Conservation (phyloP, 2,888 invertebrate genomes). For the Nebria salina region DNA sequence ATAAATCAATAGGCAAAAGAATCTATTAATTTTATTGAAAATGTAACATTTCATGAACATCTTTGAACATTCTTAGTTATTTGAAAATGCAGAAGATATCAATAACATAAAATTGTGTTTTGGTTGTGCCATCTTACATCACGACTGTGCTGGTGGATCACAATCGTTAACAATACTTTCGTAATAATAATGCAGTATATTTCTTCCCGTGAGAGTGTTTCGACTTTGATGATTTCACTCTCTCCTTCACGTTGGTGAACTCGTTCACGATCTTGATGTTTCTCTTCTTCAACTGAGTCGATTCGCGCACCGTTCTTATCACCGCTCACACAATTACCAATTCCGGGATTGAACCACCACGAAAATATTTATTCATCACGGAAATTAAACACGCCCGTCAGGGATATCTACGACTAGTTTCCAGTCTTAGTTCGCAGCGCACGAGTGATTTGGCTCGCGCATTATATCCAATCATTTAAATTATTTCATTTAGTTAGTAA, state of each 20-base stretch:
- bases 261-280: constrained; percentile 33
- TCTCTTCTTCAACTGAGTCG: constrained; percentile 3
- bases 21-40: too few species aligned
- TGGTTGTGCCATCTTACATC: background rate
- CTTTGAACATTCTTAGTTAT: too few species aligned
- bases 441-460: background rate
- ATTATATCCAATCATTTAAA: background rate
- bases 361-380: constrained; percentile 45
- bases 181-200: constrained; percentile 40
- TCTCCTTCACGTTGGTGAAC: constrained; percentile 17
- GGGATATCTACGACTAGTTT: constrained; percentile 23
- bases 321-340: constrained; percentile 32
- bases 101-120: too few species aligned
- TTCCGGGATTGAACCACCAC: constrained; percentile 37
- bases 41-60: too few species aligned
- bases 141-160: background rate
- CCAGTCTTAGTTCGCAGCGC: background rate
- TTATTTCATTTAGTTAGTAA: too few species aligned
- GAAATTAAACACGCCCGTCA: constrained; percentile 39
- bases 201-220: constrained; percentile 39
- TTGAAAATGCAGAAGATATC: too few species aligned
- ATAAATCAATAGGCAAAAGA: too few species aligned
- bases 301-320: constrained; percentile 27
- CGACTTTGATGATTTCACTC: background rate
- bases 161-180: constrained; percentile 26